Base-by-base conservation (phyloP, 2,888 invertebrate species). In the Meteorus cinctellus region DNA sequence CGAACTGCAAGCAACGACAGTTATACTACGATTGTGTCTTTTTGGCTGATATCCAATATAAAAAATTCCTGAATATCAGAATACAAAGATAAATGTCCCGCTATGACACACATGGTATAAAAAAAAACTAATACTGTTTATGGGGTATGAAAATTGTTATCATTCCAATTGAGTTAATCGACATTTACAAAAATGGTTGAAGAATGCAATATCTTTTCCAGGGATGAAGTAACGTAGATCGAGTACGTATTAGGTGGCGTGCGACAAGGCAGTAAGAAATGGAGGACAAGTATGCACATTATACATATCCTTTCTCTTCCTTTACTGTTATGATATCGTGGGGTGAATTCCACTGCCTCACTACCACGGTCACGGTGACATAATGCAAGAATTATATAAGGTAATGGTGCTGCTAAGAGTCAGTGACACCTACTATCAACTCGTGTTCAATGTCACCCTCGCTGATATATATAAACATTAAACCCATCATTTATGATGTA, bases 31-130 rank as follows among this genome's bases (percentile, higher is more conserved):
- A 78, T 72, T 75, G 77, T 76, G 41, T 76, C 77, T 45, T 74
- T 62, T 83, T 82, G 82, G 81, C 80, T 29, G 63, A 65, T 66
- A 72, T 82, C 82, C 81, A 83, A 79, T 77, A 70, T 62, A 77
- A 78, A 78, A 81, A 75, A 71, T 71, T 60, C 75, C 27, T 63
- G 27, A 51, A 19, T 74, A 68, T 70, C 45, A 66, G 60, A 45
- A 48, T 45, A 48, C 59, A 29, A 2, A 29, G 55, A 16, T 48
- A 71, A 31, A 45, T 63, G 51, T 59, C 27, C 31, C n/a, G 48
- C 48, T 60, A 55, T 51, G 68, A 29, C 10, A 41, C 19, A 34
- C 16, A 29, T 63, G 63, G 2, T 3, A 2, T 8, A 34, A n/a
- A 27, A 8, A 16, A 62, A 16, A 62, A 27, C 8, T 14, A 63